Conservation (phyloP, 1,140 invertebrate species). For the Lycorma delicatula region DNA sequence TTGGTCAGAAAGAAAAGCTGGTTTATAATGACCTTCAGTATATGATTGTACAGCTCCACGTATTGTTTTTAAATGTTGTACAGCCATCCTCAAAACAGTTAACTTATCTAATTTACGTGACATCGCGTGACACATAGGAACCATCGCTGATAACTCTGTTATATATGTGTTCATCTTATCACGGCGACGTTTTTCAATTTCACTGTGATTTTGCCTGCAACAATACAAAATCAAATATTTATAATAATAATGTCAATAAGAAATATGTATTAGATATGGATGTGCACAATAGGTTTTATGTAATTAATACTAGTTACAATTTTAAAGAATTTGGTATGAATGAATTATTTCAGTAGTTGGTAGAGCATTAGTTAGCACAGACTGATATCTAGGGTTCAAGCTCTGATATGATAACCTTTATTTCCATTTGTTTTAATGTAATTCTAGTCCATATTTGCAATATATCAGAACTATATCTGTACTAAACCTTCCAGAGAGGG, state of each 20-base stretch:
- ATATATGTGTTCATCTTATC: constrained; percentile 98
- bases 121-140: constrained; percentile 91
- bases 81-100: constrained; percentile 87
- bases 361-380: too few species aligned
- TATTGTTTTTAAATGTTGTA: constrained; percentile 82
- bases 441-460: too few species aligned
- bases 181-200: constrained; percentile 86
- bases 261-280: too few species aligned
- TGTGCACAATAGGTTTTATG: too few species aligned
- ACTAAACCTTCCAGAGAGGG: too few species aligned
- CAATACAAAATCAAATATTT: constrained; percentile 8
- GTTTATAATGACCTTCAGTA: constrained; percentile 74
- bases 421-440: too few species aligned
- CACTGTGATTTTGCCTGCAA: constrained; percentile 84
- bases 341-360: too few species aligned
- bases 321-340: too few species aligned
- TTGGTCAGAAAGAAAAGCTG: constrained; percentile 79
- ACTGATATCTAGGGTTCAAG: too few species aligned
- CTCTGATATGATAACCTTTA: too few species aligned
- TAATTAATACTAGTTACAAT: too few species aligned
- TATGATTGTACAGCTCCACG: constrained; percentile 67
- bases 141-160: constrained; percentile 77
- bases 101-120: constrained; percentile 88
- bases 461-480: too few species aligned
- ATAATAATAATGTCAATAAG: neutral